A percentile compares a stretch with the other conserved stretches of the same genome.
These are phyloP conservation scores for Pyralis farinalis DNA, from an alignment of 2,888 invertebrate species.

Conservation along the genomic window DNA sequence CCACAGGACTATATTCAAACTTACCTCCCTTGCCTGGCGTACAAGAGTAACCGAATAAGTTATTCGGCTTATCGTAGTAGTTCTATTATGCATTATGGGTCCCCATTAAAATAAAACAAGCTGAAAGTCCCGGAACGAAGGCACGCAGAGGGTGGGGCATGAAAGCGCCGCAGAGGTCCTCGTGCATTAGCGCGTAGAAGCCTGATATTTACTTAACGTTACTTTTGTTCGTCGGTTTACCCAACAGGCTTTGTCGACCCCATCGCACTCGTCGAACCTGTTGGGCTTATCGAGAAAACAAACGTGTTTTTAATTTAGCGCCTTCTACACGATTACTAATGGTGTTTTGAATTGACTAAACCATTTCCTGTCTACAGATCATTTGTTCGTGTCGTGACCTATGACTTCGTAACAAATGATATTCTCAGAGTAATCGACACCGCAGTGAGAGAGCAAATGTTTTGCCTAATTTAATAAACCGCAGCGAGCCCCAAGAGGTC, in stretches of 20 bases:
- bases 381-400: conserved; percentile 8
- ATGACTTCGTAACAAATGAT: conserved; percentile 18
- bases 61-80: background rate
- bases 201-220: conserved; percentile 54
- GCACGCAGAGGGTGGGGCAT: conserved; percentile 24
- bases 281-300: conserved; percentile 35
- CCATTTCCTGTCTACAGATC: conserved; percentile 10
- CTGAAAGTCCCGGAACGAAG: conserved; percentile 26
- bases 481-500: conserved; percentile 17
- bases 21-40: too few species aligned
- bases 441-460: conserved; percentile 24
- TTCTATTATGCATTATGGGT: conserved; percentile 9
- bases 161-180: conserved; percentile 34
- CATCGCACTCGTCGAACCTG: conserved; percentile 47
- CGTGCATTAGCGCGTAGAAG: conserved; percentile 59
- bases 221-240: conserved; percentile 61
- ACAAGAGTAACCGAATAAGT: background rate
- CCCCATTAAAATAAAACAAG: conserved; percentile 16
- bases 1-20: too few species aligned
- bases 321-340: conserved; percentile 4
- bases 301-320: conserved; percentile 29
- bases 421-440: conserved; percentile 18
- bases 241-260: conserved; percentile 52
- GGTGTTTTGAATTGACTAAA: conserved; percentile 11
- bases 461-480: conserved; percentile 30